phyloP scores from a whole-genome alignment of 2,888 invertebrate species.

The Melipona beecheii region DNA sequence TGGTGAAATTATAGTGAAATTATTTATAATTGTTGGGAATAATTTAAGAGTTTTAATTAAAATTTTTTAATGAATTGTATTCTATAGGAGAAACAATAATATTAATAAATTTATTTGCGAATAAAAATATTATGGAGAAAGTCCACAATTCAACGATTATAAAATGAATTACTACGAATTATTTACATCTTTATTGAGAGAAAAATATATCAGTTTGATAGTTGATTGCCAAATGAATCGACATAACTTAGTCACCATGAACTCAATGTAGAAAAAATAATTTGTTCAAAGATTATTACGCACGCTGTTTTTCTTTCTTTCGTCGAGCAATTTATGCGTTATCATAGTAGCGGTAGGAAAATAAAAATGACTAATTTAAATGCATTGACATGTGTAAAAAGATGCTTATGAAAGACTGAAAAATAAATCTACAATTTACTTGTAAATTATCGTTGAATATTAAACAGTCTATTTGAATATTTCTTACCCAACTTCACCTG shows the following conservation, averaged over 20 bases:
- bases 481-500: constrained; percentile 51
- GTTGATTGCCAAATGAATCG: neutral
- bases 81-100: no score
- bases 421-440: constrained; percentile 67
- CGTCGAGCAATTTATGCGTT: neutral
- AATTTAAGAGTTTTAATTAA: no score
- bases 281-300: neutral
- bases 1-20: no score
- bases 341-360: neutral
- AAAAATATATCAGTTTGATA: neutral
- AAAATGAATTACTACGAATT: no score
- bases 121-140: no score
- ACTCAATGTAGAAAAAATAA: neutral
- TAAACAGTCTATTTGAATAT: constrained; percentile 62
- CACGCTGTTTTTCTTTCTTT: neutral
- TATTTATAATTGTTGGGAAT: no score
- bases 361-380: constrained; percentile 51
- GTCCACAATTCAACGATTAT: no score
- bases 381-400: constrained; percentile 60
- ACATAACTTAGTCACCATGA: neutral
- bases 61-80: no score
- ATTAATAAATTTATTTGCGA: no score
- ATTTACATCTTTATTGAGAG: neutral
- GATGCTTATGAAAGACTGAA: constrained; percentile 42
- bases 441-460: constrained; percentile 72